Percentiles rank a stretch among this genome's conserved stretches.
Evolutionary conservation across 2,113 vertebrate genomes (phyloP).

Genomic region (Pteropus alecto): DNA sequence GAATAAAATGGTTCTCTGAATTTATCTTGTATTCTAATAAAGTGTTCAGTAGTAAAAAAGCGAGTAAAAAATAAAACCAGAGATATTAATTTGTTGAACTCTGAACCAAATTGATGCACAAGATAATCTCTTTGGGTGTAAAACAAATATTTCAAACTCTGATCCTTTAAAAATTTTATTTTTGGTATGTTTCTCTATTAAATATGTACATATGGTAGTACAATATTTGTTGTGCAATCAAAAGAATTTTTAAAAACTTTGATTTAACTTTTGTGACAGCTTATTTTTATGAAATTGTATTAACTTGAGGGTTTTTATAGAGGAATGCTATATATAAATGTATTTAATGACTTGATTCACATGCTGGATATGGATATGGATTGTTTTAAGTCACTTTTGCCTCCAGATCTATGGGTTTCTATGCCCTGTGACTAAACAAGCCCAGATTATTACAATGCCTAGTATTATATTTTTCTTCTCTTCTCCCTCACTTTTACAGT

Average conservation of each 20-base stretch:
- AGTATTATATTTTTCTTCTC: background rate
- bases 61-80: background rate
- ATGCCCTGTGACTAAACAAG: background rate
- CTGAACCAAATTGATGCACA: background rate
- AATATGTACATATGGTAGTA: background rate
- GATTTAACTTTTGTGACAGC: background rate
- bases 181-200: background rate
- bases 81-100: constrained; percentile 9
- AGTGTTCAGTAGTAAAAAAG: background rate
- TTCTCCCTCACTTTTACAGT: background rate
- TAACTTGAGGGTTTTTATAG: background rate
- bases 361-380: background rate
- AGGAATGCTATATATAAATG: background rate
- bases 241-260: background rate
- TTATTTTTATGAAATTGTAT: background rate
- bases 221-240: background rate
- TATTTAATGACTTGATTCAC: background rate
- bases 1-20: background rate
- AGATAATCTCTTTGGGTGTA: background rate
- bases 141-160: background rate
- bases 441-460: background rate
- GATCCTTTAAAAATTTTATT: background rate
- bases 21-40: background rate
- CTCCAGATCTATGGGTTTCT: background rate
- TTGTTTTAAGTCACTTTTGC: background rate